phyloP scores from a whole-genome alignment of 2,797 vertebrate genomes.

The Pampus argenteus region DNA sequence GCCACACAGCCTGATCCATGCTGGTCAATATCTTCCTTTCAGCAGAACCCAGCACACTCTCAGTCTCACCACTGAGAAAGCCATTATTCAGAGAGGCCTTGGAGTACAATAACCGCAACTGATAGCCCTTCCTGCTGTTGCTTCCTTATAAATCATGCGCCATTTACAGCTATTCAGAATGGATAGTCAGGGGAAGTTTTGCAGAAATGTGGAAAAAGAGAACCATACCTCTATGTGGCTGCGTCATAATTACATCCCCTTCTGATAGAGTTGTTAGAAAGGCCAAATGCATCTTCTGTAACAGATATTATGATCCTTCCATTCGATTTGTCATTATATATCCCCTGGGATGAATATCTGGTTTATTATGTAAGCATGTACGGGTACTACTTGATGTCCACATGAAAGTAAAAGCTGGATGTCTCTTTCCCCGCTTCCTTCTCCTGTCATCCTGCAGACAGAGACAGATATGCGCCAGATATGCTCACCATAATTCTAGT shows the following conservation, averaged over 20 bases:
- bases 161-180: conserved; percentile 64
- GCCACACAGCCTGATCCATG: conserved; percentile 55
- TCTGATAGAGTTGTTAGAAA: conserved; percentile 44
- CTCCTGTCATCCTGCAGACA: conserved; percentile 23
- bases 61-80: conserved; percentile 48
- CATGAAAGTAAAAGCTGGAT: conserved; percentile 15
- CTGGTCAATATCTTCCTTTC: conserved; percentile 74
- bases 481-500: conserved; percentile 31
- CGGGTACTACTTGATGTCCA: background rate
- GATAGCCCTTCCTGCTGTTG: conserved; percentile 71
- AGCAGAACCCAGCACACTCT: conserved; percentile 59
- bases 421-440: conserved; percentile 28
- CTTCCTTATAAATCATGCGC: conserved; percentile 76
- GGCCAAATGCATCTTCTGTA: conserved; percentile 22
- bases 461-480: conserved; percentile 13
- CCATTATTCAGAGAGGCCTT: conserved; percentile 69
- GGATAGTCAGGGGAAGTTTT: conserved; percentile 44
- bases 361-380: conserved; percentile 32
- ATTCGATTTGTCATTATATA: conserved; percentile 39
- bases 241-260: conserved; percentile 38
- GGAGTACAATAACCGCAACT: conserved; percentile 74
- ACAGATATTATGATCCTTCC: conserved; percentile 30
- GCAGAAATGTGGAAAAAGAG: conserved; percentile 29
- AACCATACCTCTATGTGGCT: conserved; percentile 30
- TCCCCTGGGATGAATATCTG: conserved; percentile 30